A percentile compares a stretch with the other conserved stretches of the same genome.
Conservation (phyloP, 2,113 vertebrate species). For the Apus apus region DNA sequence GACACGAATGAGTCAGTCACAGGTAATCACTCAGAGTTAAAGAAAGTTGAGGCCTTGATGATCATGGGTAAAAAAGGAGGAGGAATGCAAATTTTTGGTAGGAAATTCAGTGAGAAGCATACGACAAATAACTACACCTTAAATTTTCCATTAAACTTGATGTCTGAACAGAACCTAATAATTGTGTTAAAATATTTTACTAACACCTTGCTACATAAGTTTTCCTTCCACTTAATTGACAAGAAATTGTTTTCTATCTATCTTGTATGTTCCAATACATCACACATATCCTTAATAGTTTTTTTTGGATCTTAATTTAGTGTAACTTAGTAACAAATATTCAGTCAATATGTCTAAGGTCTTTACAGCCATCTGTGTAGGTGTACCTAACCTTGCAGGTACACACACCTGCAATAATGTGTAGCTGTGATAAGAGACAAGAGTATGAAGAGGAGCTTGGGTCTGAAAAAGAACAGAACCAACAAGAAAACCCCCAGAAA, state of each 20-base stretch:
- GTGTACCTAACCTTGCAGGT: neutral
- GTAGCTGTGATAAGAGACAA: neutral
- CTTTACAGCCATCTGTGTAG: neutral
- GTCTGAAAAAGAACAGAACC: neutral
- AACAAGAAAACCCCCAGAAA: neutral
- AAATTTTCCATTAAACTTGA: neutral
- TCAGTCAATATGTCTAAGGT: neutral
- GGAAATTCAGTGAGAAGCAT: neutral
- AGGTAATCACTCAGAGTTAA: neutral
- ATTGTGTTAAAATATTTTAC: neutral
- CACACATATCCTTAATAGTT: neutral
- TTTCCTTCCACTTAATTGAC: neutral
- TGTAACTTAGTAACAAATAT: neutral
- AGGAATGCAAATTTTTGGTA: neutral
- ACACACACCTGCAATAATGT: neutral
- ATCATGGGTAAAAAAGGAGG: neutral
- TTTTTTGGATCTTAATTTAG: neutral
- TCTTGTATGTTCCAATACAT: neutral
- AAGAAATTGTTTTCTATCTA: neutral
- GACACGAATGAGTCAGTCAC: neutral
- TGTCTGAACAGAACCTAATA: neutral
- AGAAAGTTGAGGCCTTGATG: neutral
- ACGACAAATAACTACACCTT: neutral
- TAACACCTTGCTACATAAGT: neutral
- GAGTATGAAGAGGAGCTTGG: neutral